Conservation (phyloP, 2,888 invertebrate species). For the Zaprionus lineosus region DNA sequence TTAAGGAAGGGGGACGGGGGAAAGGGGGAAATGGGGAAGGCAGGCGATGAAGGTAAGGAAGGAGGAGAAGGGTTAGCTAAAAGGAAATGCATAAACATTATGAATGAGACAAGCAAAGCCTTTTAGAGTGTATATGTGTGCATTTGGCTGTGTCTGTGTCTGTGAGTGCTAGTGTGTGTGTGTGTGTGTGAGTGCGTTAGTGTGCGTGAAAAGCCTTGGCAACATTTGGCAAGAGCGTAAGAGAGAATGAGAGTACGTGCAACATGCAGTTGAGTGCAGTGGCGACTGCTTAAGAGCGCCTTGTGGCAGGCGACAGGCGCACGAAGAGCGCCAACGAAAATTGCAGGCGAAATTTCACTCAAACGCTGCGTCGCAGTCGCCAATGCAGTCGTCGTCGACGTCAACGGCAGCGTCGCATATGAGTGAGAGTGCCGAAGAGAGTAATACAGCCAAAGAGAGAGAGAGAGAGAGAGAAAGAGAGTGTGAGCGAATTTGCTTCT, state of each 20-base stretch:
- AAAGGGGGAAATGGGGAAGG: background rate
- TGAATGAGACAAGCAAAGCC: conserved; percentile 57
- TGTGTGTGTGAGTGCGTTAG: conserved; percentile 16
- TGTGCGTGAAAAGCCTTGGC: conserved; percentile 32
- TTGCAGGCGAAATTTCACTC: conserved; percentile 52
- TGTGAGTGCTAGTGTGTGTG: background rate
- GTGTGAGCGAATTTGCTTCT: background rate
- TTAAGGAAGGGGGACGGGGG: background rate
- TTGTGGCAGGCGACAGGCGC: conserved; percentile 8
- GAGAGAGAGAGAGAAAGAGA: background rate
- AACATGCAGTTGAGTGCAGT: conserved; percentile 51
- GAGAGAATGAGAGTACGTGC: conserved; percentile 24
- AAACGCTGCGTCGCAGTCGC: conserved; percentile 26
- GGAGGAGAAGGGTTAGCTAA: background rate
- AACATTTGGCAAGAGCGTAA: conserved; percentile 49
- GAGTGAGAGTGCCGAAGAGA: conserved; percentile 1
- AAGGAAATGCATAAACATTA: conserved; percentile 42
- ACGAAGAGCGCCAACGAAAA: conserved; percentile 12
- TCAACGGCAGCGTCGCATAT: background rate
- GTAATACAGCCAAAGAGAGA: background rate
- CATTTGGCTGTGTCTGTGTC: background rate
- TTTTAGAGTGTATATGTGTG: conserved; percentile 19
- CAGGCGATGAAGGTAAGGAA: background rate
- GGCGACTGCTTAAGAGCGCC: conserved; percentile 41
- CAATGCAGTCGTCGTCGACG: conserved; percentile 37